A percentile compares a stretch with the other conserved stretches of the same genome.
Evolutionary conservation across 2,797 vertebrate genomes (phyloP).

Genomic region (Pangasius mekongensis): DNA sequence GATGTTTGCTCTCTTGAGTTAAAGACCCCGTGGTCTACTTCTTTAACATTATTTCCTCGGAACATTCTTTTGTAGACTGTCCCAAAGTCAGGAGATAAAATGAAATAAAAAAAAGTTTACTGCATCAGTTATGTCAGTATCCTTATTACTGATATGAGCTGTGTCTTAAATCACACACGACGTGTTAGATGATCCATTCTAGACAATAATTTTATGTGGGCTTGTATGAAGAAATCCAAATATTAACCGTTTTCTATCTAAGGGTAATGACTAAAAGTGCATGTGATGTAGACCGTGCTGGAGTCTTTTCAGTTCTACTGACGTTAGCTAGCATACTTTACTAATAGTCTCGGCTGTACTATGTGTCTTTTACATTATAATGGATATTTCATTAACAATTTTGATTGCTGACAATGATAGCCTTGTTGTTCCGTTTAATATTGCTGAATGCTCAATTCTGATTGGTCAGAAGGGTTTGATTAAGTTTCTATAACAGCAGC

Average conservation of each 20-base stretch:
- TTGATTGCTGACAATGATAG: neutral
- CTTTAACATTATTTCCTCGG: neutral
- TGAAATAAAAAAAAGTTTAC: neutral
- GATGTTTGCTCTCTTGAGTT: neutral
- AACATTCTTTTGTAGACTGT: neutral
- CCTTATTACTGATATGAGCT: neutral
- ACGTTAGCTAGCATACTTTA: neutral
- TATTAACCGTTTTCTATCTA: neutral
- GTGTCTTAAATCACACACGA: neutral
- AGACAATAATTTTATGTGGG: neutral
- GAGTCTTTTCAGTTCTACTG: neutral
- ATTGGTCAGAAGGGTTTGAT: neutral
- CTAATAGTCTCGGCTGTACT: neutral
- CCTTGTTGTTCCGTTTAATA: neutral
- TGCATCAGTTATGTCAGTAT: neutral
- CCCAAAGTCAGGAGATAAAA: neutral
- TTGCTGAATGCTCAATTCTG: neutral
- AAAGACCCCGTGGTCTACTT: neutral
- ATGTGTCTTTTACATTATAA: neutral
- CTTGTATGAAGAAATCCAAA: neutral
- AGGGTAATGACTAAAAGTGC: neutral
- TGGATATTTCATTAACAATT: neutral
- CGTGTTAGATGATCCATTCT: neutral
- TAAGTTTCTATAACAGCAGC: neutral
- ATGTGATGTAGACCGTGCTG: neutral